Percentiles rank a stretch among this genome's conserved stretches.
Evolutionary conservation across 2,888 invertebrate genomes (phyloP).

Genomic region (Diadegma fenestrale): DNA sequence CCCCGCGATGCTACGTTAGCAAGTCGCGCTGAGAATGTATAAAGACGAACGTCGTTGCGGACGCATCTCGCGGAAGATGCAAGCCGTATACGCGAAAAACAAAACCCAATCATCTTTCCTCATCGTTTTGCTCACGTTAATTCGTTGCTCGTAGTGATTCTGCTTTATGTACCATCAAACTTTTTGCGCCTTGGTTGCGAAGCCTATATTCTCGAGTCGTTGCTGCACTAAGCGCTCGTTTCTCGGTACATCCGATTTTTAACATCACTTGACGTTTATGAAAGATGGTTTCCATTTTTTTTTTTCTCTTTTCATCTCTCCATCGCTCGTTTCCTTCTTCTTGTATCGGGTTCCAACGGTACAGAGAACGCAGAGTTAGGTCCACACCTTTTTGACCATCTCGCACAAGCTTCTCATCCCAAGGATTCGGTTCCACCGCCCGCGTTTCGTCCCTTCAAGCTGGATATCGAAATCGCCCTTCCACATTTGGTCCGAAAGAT

Average conservation of each 20-base stretch:
- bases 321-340: constrained; percentile 11
- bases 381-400: neutral
- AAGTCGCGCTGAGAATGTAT: constrained; percentile 15
- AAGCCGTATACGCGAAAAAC: constrained; percentile 1
- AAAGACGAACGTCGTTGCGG: constrained; percentile 34
- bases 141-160: constrained; percentile 52
- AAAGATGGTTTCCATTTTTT: constrained; percentile 28
- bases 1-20: neutral
- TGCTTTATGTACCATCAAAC: constrained; percentile 70
- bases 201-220: constrained; percentile 38
- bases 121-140: constrained; percentile 70
- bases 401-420: neutral
- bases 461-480: constrained; percentile 10
- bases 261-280: constrained; percentile 28
- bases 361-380: constrained; percentile 21
- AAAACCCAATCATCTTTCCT: constrained; percentile 46
- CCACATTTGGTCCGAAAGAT: constrained; percentile 11
- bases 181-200: constrained; percentile 61
- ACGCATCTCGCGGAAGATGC: constrained; percentile 25
- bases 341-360: constrained; percentile 65
- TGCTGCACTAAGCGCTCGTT: constrained; percentile 26
- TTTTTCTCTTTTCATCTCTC: neutral
- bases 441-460: neutral
- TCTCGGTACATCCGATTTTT: constrained; percentile 41
- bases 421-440: neutral